Percentiles rank a stretch among this genome's conserved stretches.
Evolutionary conservation across 2,113 vertebrate species (phyloP).

Genomic region (Hemiscyllium ocellatum): DNA sequence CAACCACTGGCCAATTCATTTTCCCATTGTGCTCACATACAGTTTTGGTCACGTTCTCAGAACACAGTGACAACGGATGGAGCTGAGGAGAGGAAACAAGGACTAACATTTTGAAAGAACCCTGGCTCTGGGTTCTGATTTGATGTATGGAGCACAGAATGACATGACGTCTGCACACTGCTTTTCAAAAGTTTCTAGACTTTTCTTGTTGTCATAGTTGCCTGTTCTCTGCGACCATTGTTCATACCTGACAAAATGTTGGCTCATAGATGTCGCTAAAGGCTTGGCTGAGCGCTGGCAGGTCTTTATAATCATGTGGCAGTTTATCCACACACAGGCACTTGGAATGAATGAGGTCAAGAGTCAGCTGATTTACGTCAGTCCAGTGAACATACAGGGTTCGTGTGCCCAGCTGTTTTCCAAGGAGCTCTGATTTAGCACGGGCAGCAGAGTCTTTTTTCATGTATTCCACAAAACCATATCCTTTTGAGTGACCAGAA

Average conservation of each 20-base stretch:
- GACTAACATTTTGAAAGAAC: conserved; percentile 43
- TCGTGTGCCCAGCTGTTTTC: conserved; percentile 76
- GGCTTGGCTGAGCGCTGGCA: conserved; percentile 60
- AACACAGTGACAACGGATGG: neutral
- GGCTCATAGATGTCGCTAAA: conserved; percentile 60
- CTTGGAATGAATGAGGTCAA: conserved; percentile 69
- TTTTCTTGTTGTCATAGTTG: neutral
- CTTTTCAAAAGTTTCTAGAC: neutral
- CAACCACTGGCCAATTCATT: conserved; percentile 37
- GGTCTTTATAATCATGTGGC: conserved; percentile 61
- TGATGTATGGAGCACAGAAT: neutral
- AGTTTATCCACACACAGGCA: conserved; percentile 80
- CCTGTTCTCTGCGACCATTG: neutral
- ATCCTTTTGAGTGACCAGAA: conserved; percentile 80
- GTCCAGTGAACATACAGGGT: conserved; percentile 91
- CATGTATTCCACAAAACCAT: conserved; percentile 93
- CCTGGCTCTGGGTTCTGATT: conserved; percentile 47
- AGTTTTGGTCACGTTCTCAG: neutral
- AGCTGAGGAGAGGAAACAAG: no score
- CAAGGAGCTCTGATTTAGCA: conserved; percentile 81
- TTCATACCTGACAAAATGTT: conserved; percentile 77
- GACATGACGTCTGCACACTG: neutral
- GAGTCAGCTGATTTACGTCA: conserved; percentile 74
- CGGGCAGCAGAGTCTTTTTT: conserved; percentile 86
- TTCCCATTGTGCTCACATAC: conserved; percentile 51